A percentile compares a stretch with the other conserved stretches of the same genome.
These are phyloP conservation scores for Cuculus canorus DNA, from an alignment of 2,797 vertebrate genomes.

Conservation along the genomic window DNA sequence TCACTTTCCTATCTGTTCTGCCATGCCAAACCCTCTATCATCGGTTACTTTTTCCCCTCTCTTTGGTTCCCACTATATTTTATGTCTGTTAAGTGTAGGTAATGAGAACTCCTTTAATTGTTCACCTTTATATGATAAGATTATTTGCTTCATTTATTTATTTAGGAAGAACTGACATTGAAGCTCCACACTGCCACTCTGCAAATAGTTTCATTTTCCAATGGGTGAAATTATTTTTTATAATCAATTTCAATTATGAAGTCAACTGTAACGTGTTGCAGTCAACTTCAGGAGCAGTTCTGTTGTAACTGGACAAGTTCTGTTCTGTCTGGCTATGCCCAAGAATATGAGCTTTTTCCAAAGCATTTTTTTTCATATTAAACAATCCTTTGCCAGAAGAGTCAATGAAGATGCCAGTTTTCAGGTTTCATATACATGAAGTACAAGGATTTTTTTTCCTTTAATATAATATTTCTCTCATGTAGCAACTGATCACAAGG, in stretches of 20 bases:
- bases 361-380: not conserved
- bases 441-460: not conserved
- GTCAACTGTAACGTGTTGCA: not conserved
- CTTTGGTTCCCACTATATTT: not conserved
- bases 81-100: not conserved
- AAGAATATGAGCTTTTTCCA: not conserved
- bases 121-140: not conserved
- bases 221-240: not conserved
- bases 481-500: constrained; percentile 22
- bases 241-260: not conserved
- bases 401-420: not conserved
- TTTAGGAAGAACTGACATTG: not conserved
- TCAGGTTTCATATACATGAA: not conserved
- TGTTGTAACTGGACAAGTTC: not conserved
- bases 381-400: not conserved
- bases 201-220: not conserved
- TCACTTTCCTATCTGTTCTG: not conserved
- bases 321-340: not conserved
- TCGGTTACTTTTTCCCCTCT: not conserved
- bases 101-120: not conserved
- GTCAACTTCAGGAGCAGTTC: not conserved
- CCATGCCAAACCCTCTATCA: not conserved
- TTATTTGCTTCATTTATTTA: not conserved
- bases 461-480: not conserved
- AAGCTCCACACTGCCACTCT: not conserved